Percentiles rank a stretch among this genome's conserved stretches.
Evolutionary conservation across 2,888 invertebrate genomes (phyloP).

Genomic region (Dorcus hopei): DNA sequence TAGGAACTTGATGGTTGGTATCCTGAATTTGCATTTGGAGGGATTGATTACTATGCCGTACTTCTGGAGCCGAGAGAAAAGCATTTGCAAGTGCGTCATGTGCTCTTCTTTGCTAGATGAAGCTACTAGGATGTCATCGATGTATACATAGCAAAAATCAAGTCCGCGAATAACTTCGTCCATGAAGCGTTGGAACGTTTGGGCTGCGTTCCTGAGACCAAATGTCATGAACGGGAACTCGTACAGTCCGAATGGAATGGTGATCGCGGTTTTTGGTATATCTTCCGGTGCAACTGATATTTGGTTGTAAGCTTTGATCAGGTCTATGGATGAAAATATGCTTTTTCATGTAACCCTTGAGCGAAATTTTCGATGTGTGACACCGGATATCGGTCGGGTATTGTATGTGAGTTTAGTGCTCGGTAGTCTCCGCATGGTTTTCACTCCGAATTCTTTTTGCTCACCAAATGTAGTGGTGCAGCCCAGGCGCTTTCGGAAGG

Average conservation of each 20-base stretch:
- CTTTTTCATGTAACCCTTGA: constrained; percentile 30
- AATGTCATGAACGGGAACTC: too few species aligned
- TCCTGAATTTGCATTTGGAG: constrained; percentile 35
- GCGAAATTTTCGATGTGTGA: constrained; percentile 35
- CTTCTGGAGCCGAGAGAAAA: constrained; percentile 28
- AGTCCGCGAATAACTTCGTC: too few species aligned
- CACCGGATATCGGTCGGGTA: constrained; percentile 48
- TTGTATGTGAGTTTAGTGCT: constrained; percentile 41
- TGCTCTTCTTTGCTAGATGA: constrained; percentile 24
- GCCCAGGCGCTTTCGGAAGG: constrained; percentile 33
- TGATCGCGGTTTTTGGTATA: constrained; percentile 31
- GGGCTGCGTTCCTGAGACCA: too few species aligned
- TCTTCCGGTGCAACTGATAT: constrained; percentile 35
- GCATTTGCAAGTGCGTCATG: constrained; percentile 26
- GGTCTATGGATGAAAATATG: constrained; percentile 36
- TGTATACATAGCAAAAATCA: too few species aligned
- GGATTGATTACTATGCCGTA: constrained; percentile 34
- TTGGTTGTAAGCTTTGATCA: constrained; percentile 41
- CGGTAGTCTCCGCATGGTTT: constrained; percentile 43
- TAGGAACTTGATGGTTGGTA: constrained; percentile 8
- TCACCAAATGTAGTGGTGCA: constrained; percentile 36
- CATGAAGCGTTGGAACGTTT: too few species aligned
- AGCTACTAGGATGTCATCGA: too few species aligned
- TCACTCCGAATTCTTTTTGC: constrained; percentile 34
- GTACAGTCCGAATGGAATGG: constrained; percentile 26